These are phyloP conservation scores for Sympetrum striolatum DNA, from an alignment of 2,888 invertebrate species.

Conservation along the genomic window DNA sequence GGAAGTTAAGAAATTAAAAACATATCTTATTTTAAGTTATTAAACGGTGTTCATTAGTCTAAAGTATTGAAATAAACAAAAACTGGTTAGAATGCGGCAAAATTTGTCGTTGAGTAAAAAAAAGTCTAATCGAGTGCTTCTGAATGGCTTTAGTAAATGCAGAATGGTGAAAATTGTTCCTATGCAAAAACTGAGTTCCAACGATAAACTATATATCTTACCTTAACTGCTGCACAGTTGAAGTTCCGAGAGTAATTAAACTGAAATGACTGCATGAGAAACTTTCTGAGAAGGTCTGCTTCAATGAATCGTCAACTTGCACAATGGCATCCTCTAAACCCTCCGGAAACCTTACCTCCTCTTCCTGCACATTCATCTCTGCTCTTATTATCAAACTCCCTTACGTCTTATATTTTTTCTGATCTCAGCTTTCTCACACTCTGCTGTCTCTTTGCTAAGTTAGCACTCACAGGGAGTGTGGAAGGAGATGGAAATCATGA, in stretches of 20 bases:
- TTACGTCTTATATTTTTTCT: constrained; percentile 16
- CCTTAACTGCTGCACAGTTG: neutral
- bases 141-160: neutral
- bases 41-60: neutral
- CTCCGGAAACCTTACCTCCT: constrained; percentile 15
- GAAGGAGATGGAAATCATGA: neutral
- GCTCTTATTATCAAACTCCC: constrained; percentile 30
- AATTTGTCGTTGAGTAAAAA: neutral
- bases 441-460: constrained; percentile 2
- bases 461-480: neutral
- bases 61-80: neutral
- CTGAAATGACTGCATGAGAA: neutral
- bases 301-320: neutral
- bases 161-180: neutral
- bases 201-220: neutral
- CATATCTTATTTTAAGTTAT: too few species aligned
- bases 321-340: neutral
- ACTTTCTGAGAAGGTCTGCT: neutral
- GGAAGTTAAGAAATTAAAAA: too few species aligned
- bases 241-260: neutral
- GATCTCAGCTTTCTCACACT: constrained; percentile 1
- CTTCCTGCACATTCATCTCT: constrained; percentile 6
- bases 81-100: neutral
- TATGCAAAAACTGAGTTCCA: neutral
- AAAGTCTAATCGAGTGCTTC: too few species aligned